Conservation (phyloP, 2,113 vertebrate genomes). For the Anhinga anhinga region DNA sequence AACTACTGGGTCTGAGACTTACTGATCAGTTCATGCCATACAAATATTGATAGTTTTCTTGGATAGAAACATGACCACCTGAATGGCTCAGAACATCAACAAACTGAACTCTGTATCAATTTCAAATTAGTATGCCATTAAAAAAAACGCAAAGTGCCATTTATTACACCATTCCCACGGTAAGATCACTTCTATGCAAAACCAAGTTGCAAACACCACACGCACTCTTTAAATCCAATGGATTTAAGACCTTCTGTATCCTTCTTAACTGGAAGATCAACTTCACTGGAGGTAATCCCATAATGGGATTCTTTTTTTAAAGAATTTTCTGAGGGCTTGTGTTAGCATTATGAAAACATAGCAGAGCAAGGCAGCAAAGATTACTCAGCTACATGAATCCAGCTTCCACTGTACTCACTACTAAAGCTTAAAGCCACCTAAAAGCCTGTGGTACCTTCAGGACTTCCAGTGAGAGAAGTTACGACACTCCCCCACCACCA, state of each 20-base stretch:
- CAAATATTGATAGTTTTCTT: background rate
- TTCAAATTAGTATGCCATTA: background rate
- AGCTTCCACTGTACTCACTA: background rate
- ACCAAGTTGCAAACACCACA: background rate
- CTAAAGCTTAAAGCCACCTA: background rate
- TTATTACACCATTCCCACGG: background rate
- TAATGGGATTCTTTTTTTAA: background rate
- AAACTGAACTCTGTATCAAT: background rate
- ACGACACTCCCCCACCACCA: fast-evolving
- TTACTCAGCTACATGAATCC: background rate
- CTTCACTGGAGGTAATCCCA: background rate
- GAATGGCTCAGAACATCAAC: background rate
- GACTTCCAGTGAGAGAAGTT: background rate
- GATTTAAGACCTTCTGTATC: background rate
- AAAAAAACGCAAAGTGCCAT: background rate
- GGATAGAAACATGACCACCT: background rate
- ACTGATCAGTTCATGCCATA: background rate
- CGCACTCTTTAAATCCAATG: background rate
- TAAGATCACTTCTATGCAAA: background rate
- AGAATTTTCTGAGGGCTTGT: background rate
- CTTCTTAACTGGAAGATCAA: background rate
- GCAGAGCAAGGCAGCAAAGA: background rate
- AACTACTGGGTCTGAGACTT: background rate
- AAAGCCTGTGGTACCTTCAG: background rate
- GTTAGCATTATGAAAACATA: background rate